Evolutionary conservation across 2,113 vertebrate species (phyloP).

Genomic region (Pygoscelis antarcticus): DNA sequence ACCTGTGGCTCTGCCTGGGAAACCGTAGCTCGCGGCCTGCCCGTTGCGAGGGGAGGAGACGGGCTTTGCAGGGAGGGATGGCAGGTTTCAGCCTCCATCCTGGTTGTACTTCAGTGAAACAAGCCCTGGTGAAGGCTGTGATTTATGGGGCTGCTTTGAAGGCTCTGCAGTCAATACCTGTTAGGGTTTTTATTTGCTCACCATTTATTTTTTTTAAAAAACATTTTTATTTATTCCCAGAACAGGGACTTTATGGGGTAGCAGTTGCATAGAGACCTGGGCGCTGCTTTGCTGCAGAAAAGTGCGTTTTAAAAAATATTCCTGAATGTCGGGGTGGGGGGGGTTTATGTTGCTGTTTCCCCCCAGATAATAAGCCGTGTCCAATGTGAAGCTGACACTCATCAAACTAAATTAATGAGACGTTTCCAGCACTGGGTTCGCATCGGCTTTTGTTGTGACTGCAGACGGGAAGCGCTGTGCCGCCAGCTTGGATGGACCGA

Average conservation of each 20-base stretch:
- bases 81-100: not conserved
- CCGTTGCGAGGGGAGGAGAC: not conserved
- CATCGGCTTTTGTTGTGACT: not conserved
- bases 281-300: not conserved
- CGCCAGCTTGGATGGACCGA: not conserved
- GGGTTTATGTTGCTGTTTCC: not conserved
- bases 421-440: not conserved
- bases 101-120: not conserved
- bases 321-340: not conserved
- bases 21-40: not conserved
- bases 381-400: not conserved
- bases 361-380: not conserved
- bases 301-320: not conserved
- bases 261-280: not conserved
- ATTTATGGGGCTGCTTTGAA: conserved; percentile 47
- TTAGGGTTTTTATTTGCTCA: not conserved
- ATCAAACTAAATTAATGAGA: not conserved
- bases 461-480: not conserved
- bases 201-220: not conserved
- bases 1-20: not conserved
- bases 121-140: conserved; percentile 37
- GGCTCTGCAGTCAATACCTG: not conserved
- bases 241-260: not conserved
- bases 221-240: not conserved
- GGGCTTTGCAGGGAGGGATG: not conserved